phyloP scores from a whole-genome alignment of 2,113 vertebrate species.

The Aegotheles bennettii region DNA sequence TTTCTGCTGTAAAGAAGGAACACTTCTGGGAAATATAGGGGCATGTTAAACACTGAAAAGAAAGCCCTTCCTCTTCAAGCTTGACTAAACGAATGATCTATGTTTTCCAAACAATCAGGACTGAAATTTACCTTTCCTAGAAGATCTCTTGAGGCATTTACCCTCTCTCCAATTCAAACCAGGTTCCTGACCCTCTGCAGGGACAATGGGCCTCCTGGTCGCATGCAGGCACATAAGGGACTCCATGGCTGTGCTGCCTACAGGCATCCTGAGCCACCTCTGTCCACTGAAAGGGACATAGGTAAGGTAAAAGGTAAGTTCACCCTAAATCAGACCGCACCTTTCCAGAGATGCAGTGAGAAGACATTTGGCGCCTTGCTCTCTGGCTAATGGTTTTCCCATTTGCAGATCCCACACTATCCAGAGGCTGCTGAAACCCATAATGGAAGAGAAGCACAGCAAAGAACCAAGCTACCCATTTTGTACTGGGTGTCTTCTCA shows the following conservation, averaged over 20 bases:
- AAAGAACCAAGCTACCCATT: background rate
- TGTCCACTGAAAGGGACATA: background rate
- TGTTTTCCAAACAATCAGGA: background rate
- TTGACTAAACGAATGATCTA: background rate
- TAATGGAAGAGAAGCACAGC: background rate
- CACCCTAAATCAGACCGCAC: background rate
- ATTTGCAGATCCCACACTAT: background rate
- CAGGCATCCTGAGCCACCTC: background rate
- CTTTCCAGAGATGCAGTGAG: background rate
- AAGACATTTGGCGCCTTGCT: background rate
- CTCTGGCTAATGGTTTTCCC: background rate
- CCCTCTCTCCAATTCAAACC: fast-evolving
- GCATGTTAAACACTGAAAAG: background rate
- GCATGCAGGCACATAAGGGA: fast-evolving
- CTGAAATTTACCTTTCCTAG: background rate
- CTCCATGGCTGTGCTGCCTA: background rate
- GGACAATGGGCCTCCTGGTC: background rate
- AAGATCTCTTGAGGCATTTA: background rate
- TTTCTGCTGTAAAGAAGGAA: background rate
- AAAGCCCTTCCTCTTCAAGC: background rate
- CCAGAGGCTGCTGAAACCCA: background rate
- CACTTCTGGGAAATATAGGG: background rate
- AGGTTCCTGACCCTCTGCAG: background rate
- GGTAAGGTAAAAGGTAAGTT: too few species aligned
- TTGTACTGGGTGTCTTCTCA: background rate